Evolutionary conservation across 2,888 invertebrate species (phyloP), one percentile per base, ranked within the genome.

Genomic region (Scrobipalpa atriplicella): DNA sequence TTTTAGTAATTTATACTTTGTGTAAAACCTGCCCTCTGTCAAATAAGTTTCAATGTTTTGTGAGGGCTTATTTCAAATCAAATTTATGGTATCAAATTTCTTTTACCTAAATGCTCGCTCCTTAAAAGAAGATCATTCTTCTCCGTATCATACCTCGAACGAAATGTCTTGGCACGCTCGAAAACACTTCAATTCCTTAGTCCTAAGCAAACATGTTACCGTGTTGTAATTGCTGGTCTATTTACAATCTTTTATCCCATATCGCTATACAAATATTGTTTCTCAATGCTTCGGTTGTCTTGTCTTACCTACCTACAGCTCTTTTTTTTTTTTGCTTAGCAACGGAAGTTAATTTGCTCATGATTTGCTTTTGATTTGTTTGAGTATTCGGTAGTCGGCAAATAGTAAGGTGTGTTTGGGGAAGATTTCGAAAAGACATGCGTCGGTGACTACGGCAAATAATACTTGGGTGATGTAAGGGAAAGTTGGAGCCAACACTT

Each of bases 181-280:
- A 89, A 90, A 85, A 87, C 89, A 90, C 91, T 92, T 89, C 88
- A 89, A 88, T 89, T 85, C 84, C 87, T 87, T 87, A 83, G 91
- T 92, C 92, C 92, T 92, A 92, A 92, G 82, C 83, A 92, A 92
- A 92, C 89, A 92, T 90, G 91, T 91, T 88, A 86, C 86, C 83
- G 82, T 82, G 85, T 84, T 86, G 89, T 92, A 92, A 92, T 92
- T 92, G 92, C 90, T 89, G 80, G 81, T 85, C 82, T 91, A 84
- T 92, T 91, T 90, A 88, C 91, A 82, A 81, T 84, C 86, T 92
- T 92, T 92, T 92, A 92, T 92, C 90, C 90, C 91, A 85, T 90
- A 91, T 90, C 83, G 85, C 82, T 80, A 84, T 82, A 85, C 85
- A 89, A 92, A 92, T 92, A 90, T 92, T 92, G 86, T 86, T 84